Evolutionary conservation across 2,797 vertebrate species (phyloP).

Genomic region (Darevskia mixta): DNA sequence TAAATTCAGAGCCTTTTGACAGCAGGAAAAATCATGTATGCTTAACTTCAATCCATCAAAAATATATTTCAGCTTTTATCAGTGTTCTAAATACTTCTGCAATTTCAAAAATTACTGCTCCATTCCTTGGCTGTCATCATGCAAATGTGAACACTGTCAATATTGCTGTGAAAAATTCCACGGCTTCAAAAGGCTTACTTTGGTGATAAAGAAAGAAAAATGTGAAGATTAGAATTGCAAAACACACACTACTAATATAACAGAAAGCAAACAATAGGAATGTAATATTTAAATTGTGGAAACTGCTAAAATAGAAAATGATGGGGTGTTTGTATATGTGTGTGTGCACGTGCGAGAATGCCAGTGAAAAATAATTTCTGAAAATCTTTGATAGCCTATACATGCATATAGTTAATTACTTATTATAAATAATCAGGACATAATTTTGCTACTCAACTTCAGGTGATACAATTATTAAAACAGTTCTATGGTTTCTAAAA

Average conservation of each 20-base stretch:
- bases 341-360: constrained; percentile 66
- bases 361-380: constrained; percentile 80
- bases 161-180: constrained; percentile 95
- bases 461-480: constrained; percentile 81
- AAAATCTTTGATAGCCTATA: constrained; percentile 78
- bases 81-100: constrained; percentile 89
- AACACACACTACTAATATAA: constrained; percentile 89
- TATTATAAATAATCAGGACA: constrained; percentile 79
- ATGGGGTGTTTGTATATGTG: constrained; percentile 77
- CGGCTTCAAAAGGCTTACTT: constrained; percentile 95
- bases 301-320: constrained; percentile 88
- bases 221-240: constrained; percentile 99
- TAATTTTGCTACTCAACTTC: constrained; percentile 79
- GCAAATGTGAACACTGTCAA: constrained; percentile 97
- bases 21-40: constrained; percentile 87
- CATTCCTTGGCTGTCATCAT: constrained; percentile 97
- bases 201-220: constrained; percentile 89
- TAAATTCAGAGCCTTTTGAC: constrained; percentile 90
- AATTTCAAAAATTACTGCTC: constrained; percentile 89
- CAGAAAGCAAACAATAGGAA: constrained; percentile 85
- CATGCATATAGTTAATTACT: constrained; percentile 80
- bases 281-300: constrained; percentile 86
- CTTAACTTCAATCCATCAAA: constrained; percentile 87
- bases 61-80: constrained; percentile 88
- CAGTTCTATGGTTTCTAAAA: constrained; percentile 75